These are phyloP conservation scores for Paramisgurnus dabryanus DNA, from an alignment of 2,113 vertebrate genomes.

Conservation along the genomic window DNA sequence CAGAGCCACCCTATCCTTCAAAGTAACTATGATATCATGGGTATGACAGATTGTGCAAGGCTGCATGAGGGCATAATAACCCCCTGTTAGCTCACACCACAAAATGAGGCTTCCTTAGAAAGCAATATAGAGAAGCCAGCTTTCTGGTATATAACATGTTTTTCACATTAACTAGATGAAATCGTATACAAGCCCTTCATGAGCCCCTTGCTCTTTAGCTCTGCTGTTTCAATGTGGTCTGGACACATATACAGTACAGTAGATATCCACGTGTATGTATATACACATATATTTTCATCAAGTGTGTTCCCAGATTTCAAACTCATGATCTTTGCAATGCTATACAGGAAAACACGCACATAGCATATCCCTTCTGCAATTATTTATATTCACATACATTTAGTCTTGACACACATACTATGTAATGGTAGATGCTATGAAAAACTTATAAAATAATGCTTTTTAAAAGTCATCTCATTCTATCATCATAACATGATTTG, in stretches of 20 bases:
- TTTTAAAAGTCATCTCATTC: background rate
- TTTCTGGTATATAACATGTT: constrained; percentile 34
- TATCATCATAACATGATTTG: background rate
- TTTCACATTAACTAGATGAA: constrained; percentile 9
- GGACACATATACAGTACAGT: background rate
- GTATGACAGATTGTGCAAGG: constrained; percentile 42
- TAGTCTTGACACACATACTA: too few relatives aligned
- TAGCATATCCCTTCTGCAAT: too few relatives aligned
- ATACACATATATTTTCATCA: too few relatives aligned
- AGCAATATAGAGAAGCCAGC: background rate
- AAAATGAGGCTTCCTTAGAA: background rate
- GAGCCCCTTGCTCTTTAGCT: background rate
- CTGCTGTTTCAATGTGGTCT: background rate
- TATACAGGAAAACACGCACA: too few relatives aligned
- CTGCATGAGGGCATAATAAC: constrained; percentile 29
- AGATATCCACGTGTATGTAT: too few relatives aligned
- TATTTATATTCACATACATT: too few relatives aligned
- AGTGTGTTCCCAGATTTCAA: too few relatives aligned
- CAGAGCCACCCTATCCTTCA: constrained; percentile 16
- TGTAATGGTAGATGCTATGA: too few relatives aligned
- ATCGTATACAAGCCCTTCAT: constrained; percentile 22
- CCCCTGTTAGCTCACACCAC: constrained; percentile 20
- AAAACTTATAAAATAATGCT: too few relatives aligned
- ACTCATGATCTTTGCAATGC: too few relatives aligned
- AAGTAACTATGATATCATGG: constrained; percentile 47